Percentiles rank a stretch among this genome's conserved stretches.
Evolutionary conservation across 1,140 invertebrate genomes (phyloP).

Genomic region (Macrotrachela quadricornifera): DNA sequence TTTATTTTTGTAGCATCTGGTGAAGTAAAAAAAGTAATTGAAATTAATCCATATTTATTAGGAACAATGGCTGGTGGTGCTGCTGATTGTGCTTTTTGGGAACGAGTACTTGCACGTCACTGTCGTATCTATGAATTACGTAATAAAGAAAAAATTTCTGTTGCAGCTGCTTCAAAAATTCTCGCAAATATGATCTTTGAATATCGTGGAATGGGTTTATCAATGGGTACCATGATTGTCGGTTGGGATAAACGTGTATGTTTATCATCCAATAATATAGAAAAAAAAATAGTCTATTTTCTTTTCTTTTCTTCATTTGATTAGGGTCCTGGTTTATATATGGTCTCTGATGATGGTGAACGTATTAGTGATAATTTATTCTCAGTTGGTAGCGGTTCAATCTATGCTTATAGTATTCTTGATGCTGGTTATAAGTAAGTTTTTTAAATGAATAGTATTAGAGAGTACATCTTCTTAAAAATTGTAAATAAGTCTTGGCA

Average conservation of each 20-base stretch:
- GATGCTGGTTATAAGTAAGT: conserved; percentile 47
- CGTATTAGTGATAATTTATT: conserved; percentile 74
- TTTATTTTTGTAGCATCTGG: conserved; percentile 45
- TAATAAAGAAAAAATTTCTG: conserved; percentile 84
- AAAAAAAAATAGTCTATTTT: too few species aligned
- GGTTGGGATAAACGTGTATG: conserved; percentile 79
- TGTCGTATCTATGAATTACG: conserved; percentile 76
- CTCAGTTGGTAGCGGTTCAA: conserved; percentile 84
- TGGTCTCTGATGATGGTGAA: conserved; percentile 83
- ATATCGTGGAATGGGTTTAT: conserved; percentile 58
- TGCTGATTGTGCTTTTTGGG: conserved; percentile 96
- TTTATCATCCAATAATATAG: background rate
- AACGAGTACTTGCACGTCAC: conserved; percentile 74
- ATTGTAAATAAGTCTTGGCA: too few species aligned
- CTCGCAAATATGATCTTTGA: conserved; percentile 93
- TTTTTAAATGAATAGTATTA: too few species aligned
- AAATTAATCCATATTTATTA: conserved; percentile 79
- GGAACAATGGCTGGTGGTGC: conserved; percentile 71
- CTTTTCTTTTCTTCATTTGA: background rate
- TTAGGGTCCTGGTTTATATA: conserved; percentile 76
- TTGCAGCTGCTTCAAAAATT: conserved; percentile 88
- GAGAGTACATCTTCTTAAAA: too few species aligned
- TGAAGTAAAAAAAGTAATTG: conserved; percentile 86
- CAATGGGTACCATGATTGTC: conserved; percentile 75
- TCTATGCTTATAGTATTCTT: conserved; percentile 85